These are phyloP conservation scores for Pelodytes ibericus DNA, from an alignment of 2,797 vertebrate genomes.

Conservation along the genomic window DNA sequence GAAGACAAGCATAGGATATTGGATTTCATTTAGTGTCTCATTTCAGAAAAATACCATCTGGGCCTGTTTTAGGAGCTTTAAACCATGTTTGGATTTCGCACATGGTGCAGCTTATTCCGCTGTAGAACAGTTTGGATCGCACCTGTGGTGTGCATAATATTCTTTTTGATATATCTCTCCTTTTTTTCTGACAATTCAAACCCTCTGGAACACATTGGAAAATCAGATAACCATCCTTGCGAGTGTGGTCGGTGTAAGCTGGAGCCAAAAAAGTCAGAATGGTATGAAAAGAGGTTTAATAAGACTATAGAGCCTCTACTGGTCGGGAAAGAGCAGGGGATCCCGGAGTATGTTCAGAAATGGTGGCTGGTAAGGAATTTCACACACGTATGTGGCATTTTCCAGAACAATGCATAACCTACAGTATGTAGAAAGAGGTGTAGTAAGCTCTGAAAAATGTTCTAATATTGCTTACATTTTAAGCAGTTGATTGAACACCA, in stretches of 20 bases:
- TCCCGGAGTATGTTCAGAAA: conserved; percentile 24
- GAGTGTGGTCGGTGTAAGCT: conserved; percentile 32
- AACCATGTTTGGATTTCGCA: conserved; percentile 17
- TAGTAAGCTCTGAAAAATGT: no score
- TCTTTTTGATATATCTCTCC: conserved; percentile 37
- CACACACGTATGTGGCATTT: no score
- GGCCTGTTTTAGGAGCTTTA: not conserved
- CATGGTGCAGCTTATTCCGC: conserved; percentile 5
- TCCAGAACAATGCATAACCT: no score
- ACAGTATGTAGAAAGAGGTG: no score
- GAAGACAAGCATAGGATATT: no score
- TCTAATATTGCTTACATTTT: no score
- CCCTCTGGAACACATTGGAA: conserved; percentile 3
- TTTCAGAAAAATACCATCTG: no score
- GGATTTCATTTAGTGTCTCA: no score
- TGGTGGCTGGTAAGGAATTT: conserved; percentile 47
- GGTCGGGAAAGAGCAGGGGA: conserved; percentile 34
- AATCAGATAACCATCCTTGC: not conserved
- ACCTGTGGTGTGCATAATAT: conserved; percentile 6
- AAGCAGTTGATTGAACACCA: no score
- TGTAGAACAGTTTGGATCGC: conserved; percentile 37
- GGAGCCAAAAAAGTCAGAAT: conserved; percentile 7
- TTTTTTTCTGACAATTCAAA: conserved; percentile 30
- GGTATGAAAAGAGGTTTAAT: conserved; percentile 34
- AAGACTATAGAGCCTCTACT: conserved; percentile 29